These are phyloP conservation scores for Brachypalpus laphriformis DNA, from an alignment of 2,888 invertebrate species.

Conservation along the genomic window DNA sequence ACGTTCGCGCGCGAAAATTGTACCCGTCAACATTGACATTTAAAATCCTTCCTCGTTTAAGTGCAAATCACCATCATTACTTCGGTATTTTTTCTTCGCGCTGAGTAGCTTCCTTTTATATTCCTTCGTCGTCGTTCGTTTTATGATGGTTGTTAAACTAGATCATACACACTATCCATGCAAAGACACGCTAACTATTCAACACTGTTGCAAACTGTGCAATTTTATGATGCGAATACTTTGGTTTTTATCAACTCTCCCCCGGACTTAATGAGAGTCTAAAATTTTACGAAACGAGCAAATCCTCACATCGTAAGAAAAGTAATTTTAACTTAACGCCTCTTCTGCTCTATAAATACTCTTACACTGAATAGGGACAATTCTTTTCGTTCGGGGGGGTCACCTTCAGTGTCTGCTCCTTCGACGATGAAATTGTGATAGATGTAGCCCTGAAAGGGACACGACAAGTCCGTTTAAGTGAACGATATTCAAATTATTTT, in stretches of 20 bases:
- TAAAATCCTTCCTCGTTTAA: slow-evolving; percentile 38
- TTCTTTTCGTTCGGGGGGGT: neutral
- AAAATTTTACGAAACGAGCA: slow-evolving; percentile 18
- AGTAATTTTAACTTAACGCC: slow-evolving; percentile 63
- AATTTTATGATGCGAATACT: slow-evolving; percentile 37
- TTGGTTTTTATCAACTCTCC: slow-evolving; percentile 43
- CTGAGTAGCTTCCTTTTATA: neutral
- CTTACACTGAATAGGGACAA: too few species aligned
- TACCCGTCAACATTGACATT: slow-evolving; percentile 29
- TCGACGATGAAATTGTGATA: slow-evolving; percentile 22
- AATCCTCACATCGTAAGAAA: slow-evolving; percentile 59
- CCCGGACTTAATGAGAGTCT: slow-evolving; percentile 17
- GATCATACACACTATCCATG: neutral
- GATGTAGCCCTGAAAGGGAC: slow-evolving; percentile 17
- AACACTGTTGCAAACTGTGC: slow-evolving; percentile 28
- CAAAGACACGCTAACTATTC: neutral
- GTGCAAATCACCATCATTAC: slow-evolving; percentile 60
- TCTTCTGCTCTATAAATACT: slow-evolving; percentile 38
- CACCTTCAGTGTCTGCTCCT: neutral
- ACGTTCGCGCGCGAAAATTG: neutral
- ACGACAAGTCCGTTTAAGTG: slow-evolving; percentile 44
- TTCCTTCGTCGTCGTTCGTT: neutral
- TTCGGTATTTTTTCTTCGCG: slow-evolving; percentile 17
- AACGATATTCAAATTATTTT: slow-evolving; percentile 62
- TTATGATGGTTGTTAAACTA: slow-evolving; percentile 5